A percentile compares a stretch with the other conserved stretches of the same genome.
Evolutionary conservation across 2,797 vertebrate species (phyloP).

Genomic region (Nannoperca australis): DNA sequence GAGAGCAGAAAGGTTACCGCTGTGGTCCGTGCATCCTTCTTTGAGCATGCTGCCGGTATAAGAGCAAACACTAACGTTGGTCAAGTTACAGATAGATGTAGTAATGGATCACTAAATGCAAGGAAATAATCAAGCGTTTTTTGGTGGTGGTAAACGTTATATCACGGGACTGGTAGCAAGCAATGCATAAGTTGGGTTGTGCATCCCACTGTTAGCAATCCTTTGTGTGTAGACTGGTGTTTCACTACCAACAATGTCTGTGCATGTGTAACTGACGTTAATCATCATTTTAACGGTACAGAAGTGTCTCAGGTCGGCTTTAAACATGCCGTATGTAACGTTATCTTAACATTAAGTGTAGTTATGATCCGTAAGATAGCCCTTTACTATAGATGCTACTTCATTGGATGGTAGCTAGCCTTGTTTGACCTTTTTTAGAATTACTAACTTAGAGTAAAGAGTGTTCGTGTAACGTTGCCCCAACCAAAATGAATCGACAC

Average conservation of each 20-base stretch:
- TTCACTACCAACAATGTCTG: conserved; percentile 17
- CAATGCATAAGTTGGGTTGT: conserved; percentile 39
- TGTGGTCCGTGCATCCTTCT: conserved; percentile 39
- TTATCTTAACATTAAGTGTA: neutral
- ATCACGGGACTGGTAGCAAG: conserved; percentile 22
- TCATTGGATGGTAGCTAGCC: conserved; percentile 35
- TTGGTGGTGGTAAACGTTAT: conserved; percentile 36
- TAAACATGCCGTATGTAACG: conserved; percentile 9
- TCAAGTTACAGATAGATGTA: conserved; percentile 46
- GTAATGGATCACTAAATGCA: conserved; percentile 31
- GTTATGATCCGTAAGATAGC: conserved; percentile 7
- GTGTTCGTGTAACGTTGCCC: conserved; percentile 1
- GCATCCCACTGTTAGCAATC: conserved; percentile 29
- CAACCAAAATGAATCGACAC: conserved; percentile 30
- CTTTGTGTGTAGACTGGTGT: conserved; percentile 54
- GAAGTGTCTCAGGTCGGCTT: neutral
- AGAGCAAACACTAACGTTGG: conserved; percentile 23
- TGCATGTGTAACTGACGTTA: conserved; percentile 12
- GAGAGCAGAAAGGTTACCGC: conserved; percentile 18
- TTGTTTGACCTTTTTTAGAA: conserved; percentile 56
- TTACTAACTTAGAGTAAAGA: conserved; percentile 26
- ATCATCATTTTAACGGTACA: conserved; percentile 20
- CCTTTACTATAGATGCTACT: conserved; percentile 22
- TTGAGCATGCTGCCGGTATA: conserved; percentile 24
- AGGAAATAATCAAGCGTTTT: conserved; percentile 28